Percentiles rank a stretch among this genome's conserved stretches.
Evolutionary conservation across 1,140 invertebrate species (phyloP).

Genomic region (Drosophila nasuta): DNA sequence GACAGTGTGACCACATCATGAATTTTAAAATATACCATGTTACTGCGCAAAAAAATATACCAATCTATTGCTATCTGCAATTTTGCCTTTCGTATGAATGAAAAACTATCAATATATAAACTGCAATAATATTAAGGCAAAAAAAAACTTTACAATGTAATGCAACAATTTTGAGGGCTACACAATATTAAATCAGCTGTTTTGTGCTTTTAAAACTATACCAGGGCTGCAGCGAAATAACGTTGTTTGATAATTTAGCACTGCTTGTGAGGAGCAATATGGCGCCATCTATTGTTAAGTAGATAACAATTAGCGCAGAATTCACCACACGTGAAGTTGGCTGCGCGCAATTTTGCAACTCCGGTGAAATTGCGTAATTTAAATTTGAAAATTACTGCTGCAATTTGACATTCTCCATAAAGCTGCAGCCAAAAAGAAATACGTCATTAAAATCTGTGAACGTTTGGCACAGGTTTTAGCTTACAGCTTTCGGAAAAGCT

Average conservation of each 20-base stretch:
- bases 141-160: too few species aligned
- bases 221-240: not conserved
- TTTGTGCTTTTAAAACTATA: not conserved
- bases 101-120: too few species aligned
- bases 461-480: too few species aligned
- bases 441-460: too few species aligned
- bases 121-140: too few species aligned
- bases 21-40: not conserved
- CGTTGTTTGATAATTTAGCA: not conserved
- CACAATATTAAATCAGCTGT: not conserved
- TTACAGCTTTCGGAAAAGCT: too few species aligned
- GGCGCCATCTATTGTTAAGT: slow-evolving; percentile 14
- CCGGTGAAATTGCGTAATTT: not conserved
- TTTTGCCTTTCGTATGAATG: too few species aligned
- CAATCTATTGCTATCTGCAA: not conserved
- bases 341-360: not conserved
- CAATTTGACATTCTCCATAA: not conserved
- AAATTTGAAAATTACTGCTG: not conserved
- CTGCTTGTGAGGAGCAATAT: not conserved
- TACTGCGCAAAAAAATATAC: not conserved
- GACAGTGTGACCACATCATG: not conserved
- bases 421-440: too few species aligned
- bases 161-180: too few species aligned
- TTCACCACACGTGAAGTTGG: slow-evolving; percentile 9
- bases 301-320: not conserved